Evolutionary conservation across 1,140 invertebrate genomes (phyloP).

Genomic region (Cheumatopsyche charites): DNA sequence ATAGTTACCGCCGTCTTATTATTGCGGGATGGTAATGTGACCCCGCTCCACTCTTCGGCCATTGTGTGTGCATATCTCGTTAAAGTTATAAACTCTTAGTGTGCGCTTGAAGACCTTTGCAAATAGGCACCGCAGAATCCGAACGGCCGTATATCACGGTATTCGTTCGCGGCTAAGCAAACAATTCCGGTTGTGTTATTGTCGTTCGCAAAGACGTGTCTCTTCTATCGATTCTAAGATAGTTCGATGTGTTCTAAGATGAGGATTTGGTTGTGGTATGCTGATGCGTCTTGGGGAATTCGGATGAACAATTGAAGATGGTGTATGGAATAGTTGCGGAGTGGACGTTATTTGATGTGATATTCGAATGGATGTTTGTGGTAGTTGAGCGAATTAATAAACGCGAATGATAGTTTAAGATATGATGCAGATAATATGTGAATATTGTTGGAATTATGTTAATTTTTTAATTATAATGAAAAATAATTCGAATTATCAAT

Average conservation of each 20-base stretch:
- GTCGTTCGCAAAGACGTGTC: background rate
- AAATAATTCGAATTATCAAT: too few species aligned
- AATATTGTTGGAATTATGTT: too few species aligned
- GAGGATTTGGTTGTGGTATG: too few species aligned
- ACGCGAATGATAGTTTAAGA: too few species aligned
- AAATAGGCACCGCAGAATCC: background rate
- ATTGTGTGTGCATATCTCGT: conserved; percentile 49
- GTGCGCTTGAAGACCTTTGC: background rate
- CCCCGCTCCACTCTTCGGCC: conserved; percentile 37
- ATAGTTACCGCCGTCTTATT: conserved; percentile 49
- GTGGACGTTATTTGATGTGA: too few species aligned
- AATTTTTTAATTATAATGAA: too few species aligned
- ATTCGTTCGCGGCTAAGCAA: conserved; percentile 33
- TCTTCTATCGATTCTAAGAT: background rate
- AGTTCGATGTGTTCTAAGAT: too few species aligned
- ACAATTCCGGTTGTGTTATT: conserved; percentile 27
- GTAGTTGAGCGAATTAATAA: too few species aligned
- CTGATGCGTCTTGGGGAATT: background rate
- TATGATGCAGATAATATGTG: too few species aligned
- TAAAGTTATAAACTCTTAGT: conserved; percentile 41
- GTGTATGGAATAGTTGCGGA: too few species aligned
- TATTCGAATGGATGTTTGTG: too few species aligned
- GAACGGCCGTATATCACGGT: conserved; percentile 30
- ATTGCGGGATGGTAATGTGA: conserved; percentile 31
- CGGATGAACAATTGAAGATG: background rate